phyloP scores from a whole-genome alignment of 1,140 invertebrate species.

The Drosophila melanica region DNA sequence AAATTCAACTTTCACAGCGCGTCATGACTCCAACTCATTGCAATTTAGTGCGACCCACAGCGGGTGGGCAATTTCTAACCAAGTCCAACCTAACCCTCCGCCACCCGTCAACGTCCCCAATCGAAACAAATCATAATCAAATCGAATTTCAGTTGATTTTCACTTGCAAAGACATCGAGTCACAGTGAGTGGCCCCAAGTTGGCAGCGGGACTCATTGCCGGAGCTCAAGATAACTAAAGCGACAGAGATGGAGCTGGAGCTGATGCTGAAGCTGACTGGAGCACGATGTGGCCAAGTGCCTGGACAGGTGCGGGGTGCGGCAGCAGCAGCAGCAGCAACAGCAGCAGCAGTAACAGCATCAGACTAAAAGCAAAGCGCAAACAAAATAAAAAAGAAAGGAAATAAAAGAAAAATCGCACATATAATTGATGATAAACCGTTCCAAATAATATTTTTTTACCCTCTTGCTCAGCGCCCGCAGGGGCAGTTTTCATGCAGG shows the following conservation, averaged over 20 bases:
- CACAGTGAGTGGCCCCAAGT: constrained; percentile 55
- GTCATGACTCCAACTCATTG: constrained; percentile 52
- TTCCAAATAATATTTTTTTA: constrained; percentile 77
- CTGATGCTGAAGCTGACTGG: not conserved
- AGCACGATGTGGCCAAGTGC: constrained; percentile 7
- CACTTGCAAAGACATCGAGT: constrained; percentile 72
- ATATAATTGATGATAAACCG: constrained; percentile 83
- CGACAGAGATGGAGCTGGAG: constrained; percentile 5
- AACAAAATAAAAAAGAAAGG: constrained; percentile 38
- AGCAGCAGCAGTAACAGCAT: not conserved
- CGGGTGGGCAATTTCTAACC: constrained; percentile 6
- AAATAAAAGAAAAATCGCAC: constrained; percentile 67
- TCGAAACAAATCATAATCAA: constrained; percentile 82
- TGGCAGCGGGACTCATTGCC: constrained; percentile 55
- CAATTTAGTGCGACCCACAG: constrained; percentile 26
- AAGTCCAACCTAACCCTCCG: not conserved
- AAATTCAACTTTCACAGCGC: constrained; percentile 53
- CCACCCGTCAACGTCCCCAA: constrained; percentile 27
- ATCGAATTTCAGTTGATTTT: constrained; percentile 81
- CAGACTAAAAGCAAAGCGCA: constrained; percentile 51
- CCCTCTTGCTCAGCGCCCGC: constrained; percentile 16
- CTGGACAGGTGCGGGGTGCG: constrained; percentile 29
- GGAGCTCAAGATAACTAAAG: constrained; percentile 41
- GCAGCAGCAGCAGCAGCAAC: not conserved
- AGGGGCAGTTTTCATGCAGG: constrained; percentile 14